These are phyloP conservation scores for Choloepus didactylus DNA, from an alignment of 2,797 vertebrate species.

Conservation along the genomic window DNA sequence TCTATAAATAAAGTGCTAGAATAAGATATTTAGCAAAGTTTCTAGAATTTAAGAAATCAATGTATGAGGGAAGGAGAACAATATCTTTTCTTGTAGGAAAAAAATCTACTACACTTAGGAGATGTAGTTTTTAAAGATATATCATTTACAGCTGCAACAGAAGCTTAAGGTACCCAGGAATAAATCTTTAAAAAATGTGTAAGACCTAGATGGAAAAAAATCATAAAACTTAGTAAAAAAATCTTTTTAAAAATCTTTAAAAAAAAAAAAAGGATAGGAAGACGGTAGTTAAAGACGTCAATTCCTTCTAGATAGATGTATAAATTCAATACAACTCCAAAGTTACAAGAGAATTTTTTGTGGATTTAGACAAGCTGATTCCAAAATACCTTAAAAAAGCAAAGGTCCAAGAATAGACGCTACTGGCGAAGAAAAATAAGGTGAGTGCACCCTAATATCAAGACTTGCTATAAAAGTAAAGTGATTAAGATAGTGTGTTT, in stretches of 20 bases:
- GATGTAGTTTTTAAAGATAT: not conserved
- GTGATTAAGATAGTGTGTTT: not conserved
- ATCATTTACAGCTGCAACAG: not conserved
- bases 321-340: not conserved
- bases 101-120: not conserved
- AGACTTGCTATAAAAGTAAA: not conserved
- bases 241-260: not conserved
- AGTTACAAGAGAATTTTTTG: not conserved
- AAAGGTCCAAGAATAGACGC: not conserved
- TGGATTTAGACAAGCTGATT: constrained; percentile 9
- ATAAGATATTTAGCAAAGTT: not conserved
- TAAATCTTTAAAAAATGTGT: not conserved
- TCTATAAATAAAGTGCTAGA: constrained; percentile 22
- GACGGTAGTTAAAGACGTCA: not conserved
- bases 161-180: not conserved
- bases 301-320: constrained; percentile 4
- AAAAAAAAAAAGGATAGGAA: not conserved
- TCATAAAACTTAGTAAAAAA: not conserved
- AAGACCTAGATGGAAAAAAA: not conserved
- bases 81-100: not conserved
- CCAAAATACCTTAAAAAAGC: not conserved
- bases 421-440: not conserved
- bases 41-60: not conserved
- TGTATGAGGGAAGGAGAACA: not conserved
- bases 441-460: not conserved